Percentiles rank a stretch among this genome's conserved stretches.
phyloP scores from a whole-genome alignment of 2,888 invertebrate species.

The Drosophila niveifrons region DNA sequence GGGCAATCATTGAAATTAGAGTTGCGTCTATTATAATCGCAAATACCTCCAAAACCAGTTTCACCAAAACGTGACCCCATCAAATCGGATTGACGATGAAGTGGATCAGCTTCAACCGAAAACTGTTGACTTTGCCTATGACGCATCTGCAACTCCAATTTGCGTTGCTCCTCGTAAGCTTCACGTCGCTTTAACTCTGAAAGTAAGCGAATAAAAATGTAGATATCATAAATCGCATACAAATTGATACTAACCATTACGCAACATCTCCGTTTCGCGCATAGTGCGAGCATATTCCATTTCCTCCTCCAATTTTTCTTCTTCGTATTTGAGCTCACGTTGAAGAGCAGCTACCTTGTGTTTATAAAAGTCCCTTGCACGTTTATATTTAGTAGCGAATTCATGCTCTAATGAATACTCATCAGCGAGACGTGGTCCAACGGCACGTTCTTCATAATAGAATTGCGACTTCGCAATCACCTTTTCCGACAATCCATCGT shows the following conservation, averaged over 20 bases:
- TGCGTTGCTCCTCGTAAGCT: constrained; percentile 33
- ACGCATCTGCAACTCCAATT: constrained; percentile 23
- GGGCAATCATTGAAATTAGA: background rate
- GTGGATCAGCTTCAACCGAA: background rate
- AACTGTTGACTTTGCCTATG: constrained; percentile 9
- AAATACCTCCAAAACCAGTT: background rate
- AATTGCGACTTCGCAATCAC: constrained; percentile 90
- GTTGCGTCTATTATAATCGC: constrained; percentile 5
- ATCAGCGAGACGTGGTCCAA: constrained; percentile 95
- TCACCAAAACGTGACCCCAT: background rate
- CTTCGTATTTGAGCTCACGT: constrained; percentile 94
- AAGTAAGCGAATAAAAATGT: background rate
- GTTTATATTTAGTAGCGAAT: constrained; percentile 98
- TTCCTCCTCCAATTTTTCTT: constrained; percentile 96
- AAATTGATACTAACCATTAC: constrained; percentile 90
- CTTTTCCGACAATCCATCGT: constrained; percentile 95
- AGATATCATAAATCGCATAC: too few species aligned
- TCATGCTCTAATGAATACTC: constrained; percentile 96
- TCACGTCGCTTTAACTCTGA: constrained; percentile 42
- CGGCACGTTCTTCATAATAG: constrained; percentile 90
- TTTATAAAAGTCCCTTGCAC: constrained; percentile 95
- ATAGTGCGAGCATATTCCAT: constrained; percentile 98
- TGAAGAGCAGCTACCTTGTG: constrained; percentile 95
- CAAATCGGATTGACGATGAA: background rate
- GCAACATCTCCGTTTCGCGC: constrained; percentile 96